Conservation (phyloP, 2,113 vertebrate genomes). For the sheep (Ovis aries) region ARS-UI_Ramb_v3.0 NC_056061.1:42793001-42793500, state of each 20-base stretch:
- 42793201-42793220: background rate
- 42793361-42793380: background rate
- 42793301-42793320: background rate
- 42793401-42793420: background rate
- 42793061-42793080: background rate
- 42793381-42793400: background rate
- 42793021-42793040: background rate
- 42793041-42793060: background rate
- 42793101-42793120: background rate
- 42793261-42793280: background rate
- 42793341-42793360: background rate
- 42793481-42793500: background rate
- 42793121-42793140: background rate
- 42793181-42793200: background rate
- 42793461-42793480: background rate
- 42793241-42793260: background rate
- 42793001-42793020: background rate
- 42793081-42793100: background rate
- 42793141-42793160: background rate
- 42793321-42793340: background rate
- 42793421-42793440: background rate
- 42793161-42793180: background rate
- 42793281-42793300: background rate
- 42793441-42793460: background rate
- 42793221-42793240: background rate